A percentile compares a stretch with the other conserved stretches of the same genome.
phyloP scores from a whole-genome alignment of 1,140 invertebrate genomes.

The Caenorhabditis latens region DNA sequence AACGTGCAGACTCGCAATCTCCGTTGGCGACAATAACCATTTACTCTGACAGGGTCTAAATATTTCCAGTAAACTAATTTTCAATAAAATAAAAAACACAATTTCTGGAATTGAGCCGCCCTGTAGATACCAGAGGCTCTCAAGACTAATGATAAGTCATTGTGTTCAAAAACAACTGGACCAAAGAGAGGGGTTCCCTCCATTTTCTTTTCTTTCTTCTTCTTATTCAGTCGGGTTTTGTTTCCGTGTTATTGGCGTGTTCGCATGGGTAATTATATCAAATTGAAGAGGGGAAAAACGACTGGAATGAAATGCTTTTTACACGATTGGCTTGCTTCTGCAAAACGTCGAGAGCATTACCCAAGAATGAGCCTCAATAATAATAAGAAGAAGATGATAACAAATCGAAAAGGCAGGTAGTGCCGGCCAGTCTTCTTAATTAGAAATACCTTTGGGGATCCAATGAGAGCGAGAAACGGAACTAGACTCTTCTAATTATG shows the following conservation, averaged over 20 bases:
- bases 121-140: neutral
- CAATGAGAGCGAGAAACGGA: neutral
- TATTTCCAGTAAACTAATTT: neutral
- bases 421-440: neutral
- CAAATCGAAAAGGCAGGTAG: neutral
- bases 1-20: no score
- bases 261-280: conserved; percentile 49
- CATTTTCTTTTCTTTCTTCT: neutral
- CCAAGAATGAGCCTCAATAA: conserved; percentile 19
- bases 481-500: conserved; percentile 15
- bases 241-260: conserved; percentile 43
- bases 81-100: neutral
- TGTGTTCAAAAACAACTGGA: conserved; percentile 21
- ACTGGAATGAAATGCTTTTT: conserved; percentile 27
- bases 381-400: conserved; percentile 20
- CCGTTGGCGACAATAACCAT: no score
- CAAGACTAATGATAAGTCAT: conserved; percentile 21
- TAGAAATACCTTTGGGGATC: neutral
- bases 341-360: neutral
- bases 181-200: neutral
- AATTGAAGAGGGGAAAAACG: conserved; percentile 40
- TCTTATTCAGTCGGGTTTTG: conserved; percentile 14
- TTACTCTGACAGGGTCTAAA: no score
- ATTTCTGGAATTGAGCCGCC: neutral
- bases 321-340: conserved; percentile 41